Percentiles rank a stretch among this genome's conserved stretches.
phyloP scores from a whole-genome alignment of 1,140 invertebrate species.

The Calliopsis andreniformis region DNA sequence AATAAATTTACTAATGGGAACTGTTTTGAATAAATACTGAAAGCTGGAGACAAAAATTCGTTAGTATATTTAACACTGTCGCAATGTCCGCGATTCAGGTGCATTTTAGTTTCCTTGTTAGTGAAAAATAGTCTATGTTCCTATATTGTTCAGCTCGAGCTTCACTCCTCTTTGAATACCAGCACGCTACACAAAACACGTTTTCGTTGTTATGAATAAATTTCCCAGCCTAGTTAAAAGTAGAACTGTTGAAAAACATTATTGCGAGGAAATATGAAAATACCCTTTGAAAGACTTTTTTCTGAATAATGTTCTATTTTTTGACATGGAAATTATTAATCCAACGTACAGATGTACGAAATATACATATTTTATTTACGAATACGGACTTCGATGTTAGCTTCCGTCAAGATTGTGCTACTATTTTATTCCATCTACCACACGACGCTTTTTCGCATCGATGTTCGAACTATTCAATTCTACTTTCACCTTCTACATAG shows the following conservation, averaged over 20 bases:
- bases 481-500: slow-evolving; percentile 15
- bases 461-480: slow-evolving; percentile 2
- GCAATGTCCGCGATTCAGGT: background rate
- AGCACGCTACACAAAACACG: background rate
- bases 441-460: background rate
- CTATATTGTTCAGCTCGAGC: too few relatives aligned
- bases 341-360: too few relatives aligned
- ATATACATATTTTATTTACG: slow-evolving; percentile 1
- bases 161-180: background rate
- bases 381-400: background rate
- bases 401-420: background rate
- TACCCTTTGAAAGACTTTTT: slow-evolving; percentile 2
- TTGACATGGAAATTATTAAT: too few relatives aligned
- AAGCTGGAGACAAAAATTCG: background rate
- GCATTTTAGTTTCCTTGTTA: too few relatives aligned
- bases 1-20: background rate
- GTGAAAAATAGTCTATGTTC: background rate
- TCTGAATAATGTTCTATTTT: background rate
- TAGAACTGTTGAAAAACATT: background rate
- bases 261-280: background rate
- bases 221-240: slow-evolving; percentile 1
- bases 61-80: background rate
- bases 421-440: slow-evolving; percentile 10
- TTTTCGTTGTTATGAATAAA: slow-evolving; percentile 40
- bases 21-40: background rate